Base-by-base conservation (phyloP, 1,140 invertebrate genomes). In the Papilio glaucus region DNA sequence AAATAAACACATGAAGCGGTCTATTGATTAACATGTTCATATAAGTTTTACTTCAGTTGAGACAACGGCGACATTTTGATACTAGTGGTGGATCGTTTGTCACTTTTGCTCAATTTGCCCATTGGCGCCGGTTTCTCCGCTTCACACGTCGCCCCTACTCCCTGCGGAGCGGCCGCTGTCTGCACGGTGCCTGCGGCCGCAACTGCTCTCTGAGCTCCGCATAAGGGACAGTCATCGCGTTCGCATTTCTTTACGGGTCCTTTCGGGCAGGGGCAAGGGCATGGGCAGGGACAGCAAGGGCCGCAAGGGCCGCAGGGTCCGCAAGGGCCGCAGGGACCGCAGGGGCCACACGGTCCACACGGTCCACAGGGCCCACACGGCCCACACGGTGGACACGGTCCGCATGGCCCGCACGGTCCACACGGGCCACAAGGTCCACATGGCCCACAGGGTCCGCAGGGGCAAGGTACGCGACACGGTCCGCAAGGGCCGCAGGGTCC, bases 401-500 rank as follows among this genome's bases (percentile, higher is more conserved):
- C 76, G 21, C 81, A 84, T 9, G 82, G 81, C 0, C 83, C 79
- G 41, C 80, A 80, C 4, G 84, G 79, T 0, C 79, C 92, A n/a
- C 94, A 94, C 83, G 95, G 96, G 53, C 89, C 94, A 41, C 87
- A 93, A 53, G 95, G 96, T 60, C 92, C 94, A 41, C 94, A 94
- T 72, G 96, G 96, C 39, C 78, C 75, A 6, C 79, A 81, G 0
- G 80, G 80, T 4, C 82, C 79, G n/a, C 84, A 82, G 0, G 84
- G 80, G 0, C 49, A 49, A 6, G 42, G 42, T 49, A 18, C 49
- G 18, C 78, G 76, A 24, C 84, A 83, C 0, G 84, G 81, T 10
- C 81, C 81, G 42, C 83, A 83, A 4, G 81, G 80, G 4, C 80
- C 74, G 37, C 76, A 77, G 6, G 80, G 78, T 12, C 76, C 91